Evolutionary conservation across 2,113 vertebrate genomes (phyloP), one percentile per base, ranked within the genome.

Genomic region (Thalassoma bifasciatum): DNA sequence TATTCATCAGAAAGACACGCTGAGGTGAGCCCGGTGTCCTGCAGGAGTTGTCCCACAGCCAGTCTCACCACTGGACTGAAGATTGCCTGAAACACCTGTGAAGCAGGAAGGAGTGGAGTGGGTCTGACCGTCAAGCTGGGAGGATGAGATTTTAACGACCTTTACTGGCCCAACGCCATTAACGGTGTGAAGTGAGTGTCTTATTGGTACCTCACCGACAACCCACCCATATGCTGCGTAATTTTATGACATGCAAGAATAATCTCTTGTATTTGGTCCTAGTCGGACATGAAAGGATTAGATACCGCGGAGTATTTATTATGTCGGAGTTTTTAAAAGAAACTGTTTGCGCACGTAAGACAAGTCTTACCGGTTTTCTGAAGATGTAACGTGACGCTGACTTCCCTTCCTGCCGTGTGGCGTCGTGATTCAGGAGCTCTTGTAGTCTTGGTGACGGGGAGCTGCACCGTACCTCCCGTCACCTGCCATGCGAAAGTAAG

Each of bases 171-270:
- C n/a, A 10, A 38, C 9, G 21, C 47, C 40, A 9, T 34, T 21
- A 12, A 10, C 2, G 6, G 17, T 21, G 17, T 21, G 65, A 88
- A 83, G 87, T 72, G 40, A 59, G 85, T 70, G 60, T 87, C 17
- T 47, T 10, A 49, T 63, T 75, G 51, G 4, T 0, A 8, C 0
- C 1, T 10, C 11, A 3, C 2, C 16, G 0, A 2, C 5, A 3
- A 9, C 8, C 1, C 54, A 3, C 10, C 34, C 4, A 0, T 4
- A 1, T 5, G 13, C 38, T 5, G 0, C 0, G 8, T 16, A 0
- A 3, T 36, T 16, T 12, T 11, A 5, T 7, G 34, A 16, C 5
- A 8, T 60, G 22, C 42, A 36, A 22, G 0, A 0, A 16, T 26
- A 23, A 4, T 30, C 30, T 30, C 30, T 30, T 3, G 30, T 30